phyloP scores from a whole-genome alignment of 1,140 invertebrate genomes.

The Sarcophaga bullata region DNA sequence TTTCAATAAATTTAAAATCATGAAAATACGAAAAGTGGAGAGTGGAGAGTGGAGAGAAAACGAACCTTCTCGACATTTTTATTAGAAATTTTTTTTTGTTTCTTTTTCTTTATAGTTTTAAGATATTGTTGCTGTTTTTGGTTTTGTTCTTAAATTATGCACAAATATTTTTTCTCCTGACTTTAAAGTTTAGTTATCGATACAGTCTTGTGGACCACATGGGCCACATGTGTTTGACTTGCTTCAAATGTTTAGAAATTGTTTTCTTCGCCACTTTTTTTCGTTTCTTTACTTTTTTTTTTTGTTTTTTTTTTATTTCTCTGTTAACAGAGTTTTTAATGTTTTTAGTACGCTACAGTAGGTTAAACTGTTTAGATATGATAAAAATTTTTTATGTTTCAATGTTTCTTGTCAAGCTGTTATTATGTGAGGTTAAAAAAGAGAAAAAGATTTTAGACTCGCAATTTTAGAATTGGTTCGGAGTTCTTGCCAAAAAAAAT shows the following conservation, averaged over 20 bases:
- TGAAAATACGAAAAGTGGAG: neutral
- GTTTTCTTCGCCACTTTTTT: neutral
- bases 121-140: neutral
- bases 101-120: neutral
- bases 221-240: constrained; percentile 27
- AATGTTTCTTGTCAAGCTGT: no score
- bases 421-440: no score
- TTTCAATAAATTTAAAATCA: neutral
- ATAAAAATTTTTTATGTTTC: no score
- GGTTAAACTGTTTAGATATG: no score
- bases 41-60: no score
- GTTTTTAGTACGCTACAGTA: neutral
- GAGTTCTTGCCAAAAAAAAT: no score
- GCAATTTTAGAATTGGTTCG: no score
- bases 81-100: neutral
- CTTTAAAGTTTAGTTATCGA: neutral
- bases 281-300: no score
- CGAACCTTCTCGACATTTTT: neutral
- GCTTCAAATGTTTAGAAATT: constrained; percentile 25
- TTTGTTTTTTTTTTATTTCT: neutral
- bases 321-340: neutral
- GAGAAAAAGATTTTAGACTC: no score
- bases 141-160: constrained; percentile 7
- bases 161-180: neutral
- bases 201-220: constrained; percentile 1